Conservation (phyloP, 2,113 vertebrate genomes). For the Clarias batrachus region DNA sequence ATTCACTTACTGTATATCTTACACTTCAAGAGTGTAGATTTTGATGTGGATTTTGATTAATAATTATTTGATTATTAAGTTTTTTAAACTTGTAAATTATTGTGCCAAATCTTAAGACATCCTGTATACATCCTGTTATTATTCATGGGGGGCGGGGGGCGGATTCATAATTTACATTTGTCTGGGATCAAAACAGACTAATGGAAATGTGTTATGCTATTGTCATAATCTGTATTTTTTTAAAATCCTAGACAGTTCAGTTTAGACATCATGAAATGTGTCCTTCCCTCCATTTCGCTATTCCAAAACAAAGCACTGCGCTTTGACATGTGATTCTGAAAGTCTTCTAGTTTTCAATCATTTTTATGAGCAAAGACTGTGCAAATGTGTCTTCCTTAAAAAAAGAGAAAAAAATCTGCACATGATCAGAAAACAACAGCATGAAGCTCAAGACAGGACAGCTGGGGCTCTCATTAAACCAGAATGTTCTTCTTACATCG, state of each 20-base stretch:
- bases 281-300: too few relatives aligned
- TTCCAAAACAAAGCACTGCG: neutral
- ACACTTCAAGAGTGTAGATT: neutral
- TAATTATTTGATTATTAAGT: too few relatives aligned
- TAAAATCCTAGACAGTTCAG: neutral
- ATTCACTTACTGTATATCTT: neutral
- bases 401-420: neutral
- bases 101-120: neutral
- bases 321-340: neutral
- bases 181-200: neutral
- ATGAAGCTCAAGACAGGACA: slow-evolving; percentile 23
- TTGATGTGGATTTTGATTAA: neutral
- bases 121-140: neutral
- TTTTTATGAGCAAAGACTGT: neutral
- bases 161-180: too few relatives aligned
- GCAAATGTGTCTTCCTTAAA: neutral
- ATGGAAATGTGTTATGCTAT: neutral
- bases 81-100: too few relatives aligned
- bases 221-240: neutral
- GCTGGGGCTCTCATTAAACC: slow-evolving; percentile 50
- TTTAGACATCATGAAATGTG: neutral
- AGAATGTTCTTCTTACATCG: slow-evolving; percentile 31
- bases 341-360: neutral
- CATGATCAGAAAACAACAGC: slow-evolving; percentile 27
- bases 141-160: neutral